A percentile compares a stretch with the other conserved stretches of the same genome.
Evolutionary conservation across 2,113 vertebrate genomes (phyloP).

Genomic region (Lasiurus borealis): DNA sequence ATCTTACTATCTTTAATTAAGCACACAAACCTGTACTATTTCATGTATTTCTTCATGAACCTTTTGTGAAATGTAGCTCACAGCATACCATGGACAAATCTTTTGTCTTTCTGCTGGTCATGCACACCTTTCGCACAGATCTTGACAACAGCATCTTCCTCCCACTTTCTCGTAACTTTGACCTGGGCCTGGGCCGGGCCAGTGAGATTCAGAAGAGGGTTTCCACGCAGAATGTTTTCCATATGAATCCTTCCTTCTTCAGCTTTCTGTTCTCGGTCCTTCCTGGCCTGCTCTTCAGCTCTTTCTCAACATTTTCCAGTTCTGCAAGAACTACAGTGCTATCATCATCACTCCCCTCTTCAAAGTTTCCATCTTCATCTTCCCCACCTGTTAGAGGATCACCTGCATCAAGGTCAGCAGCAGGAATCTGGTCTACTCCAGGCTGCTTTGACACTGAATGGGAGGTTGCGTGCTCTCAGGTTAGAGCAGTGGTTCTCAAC

Average conservation of each 20-base stretch:
- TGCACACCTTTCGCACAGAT: constrained; percentile 97
- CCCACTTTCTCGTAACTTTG: constrained; percentile 98
- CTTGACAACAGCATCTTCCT: constrained; percentile 98
- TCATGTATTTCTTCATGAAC: constrained; percentile 99
- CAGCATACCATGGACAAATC: constrained; percentile 96
- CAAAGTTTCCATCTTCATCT: background rate
- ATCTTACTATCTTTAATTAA: constrained; percentile 67
- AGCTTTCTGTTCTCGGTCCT: constrained; percentile 98
- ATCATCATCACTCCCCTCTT: background rate
- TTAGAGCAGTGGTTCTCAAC: too few species aligned
- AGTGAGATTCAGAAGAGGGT: constrained; percentile 95
- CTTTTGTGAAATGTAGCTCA: constrained; percentile 94
- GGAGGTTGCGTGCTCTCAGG: background rate
- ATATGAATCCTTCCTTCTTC: constrained; percentile 97
- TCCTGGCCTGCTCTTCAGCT: background rate
- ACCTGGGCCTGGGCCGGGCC: constrained; percentile 91
- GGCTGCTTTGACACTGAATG: background rate
- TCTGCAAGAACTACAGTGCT: background rate
- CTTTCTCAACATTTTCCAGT: background rate
- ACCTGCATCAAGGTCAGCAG: background rate
- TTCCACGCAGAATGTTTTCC: constrained; percentile 98
- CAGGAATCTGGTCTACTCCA: background rate
- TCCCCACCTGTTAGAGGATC: background rate
- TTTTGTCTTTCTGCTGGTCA: constrained; percentile 95
- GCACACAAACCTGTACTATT: constrained; percentile 89